Percentiles rank a stretch among this genome's conserved stretches.
phyloP scores from a whole-genome alignment of 2,113 vertebrate species.

The Amazona vittata region DNA sequence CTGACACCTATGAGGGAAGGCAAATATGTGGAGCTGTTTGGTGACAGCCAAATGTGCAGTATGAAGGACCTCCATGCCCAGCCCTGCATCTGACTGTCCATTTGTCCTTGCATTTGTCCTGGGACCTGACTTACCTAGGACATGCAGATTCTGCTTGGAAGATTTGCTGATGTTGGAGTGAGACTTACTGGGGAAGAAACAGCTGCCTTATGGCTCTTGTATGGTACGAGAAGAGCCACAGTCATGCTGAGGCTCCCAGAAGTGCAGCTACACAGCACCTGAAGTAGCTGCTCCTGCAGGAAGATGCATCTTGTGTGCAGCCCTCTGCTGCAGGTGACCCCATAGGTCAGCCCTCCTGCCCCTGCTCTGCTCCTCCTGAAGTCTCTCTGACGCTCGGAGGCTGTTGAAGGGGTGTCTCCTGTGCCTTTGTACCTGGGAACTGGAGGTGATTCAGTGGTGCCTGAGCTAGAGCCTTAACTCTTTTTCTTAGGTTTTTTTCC shows the following conservation, averaged over 20 bases:
- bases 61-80: not conserved
- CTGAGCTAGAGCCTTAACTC: not conserved
- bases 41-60: not conserved
- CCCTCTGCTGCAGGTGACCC: not conserved
- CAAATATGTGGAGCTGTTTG: not conserved
- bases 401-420: not conserved
- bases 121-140: not conserved
- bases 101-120: not conserved
- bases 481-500: not conserved
- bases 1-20: not conserved
- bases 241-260: not conserved
- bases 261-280: not conserved
- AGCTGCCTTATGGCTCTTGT: not conserved
- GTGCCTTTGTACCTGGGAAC: not conserved
- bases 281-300: not conserved
- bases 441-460: not conserved
- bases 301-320: not conserved
- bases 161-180: not conserved
- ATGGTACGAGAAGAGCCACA: not conserved
- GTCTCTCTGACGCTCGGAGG: not conserved
- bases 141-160: not conserved
- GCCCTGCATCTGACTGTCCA: accelerated
- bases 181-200: not conserved
- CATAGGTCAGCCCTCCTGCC: not conserved
- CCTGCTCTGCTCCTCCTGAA: not conserved